Evolutionary conservation across 2,888 invertebrate species (phyloP).

Genomic region (Zaprionus obscuricornis): DNA sequence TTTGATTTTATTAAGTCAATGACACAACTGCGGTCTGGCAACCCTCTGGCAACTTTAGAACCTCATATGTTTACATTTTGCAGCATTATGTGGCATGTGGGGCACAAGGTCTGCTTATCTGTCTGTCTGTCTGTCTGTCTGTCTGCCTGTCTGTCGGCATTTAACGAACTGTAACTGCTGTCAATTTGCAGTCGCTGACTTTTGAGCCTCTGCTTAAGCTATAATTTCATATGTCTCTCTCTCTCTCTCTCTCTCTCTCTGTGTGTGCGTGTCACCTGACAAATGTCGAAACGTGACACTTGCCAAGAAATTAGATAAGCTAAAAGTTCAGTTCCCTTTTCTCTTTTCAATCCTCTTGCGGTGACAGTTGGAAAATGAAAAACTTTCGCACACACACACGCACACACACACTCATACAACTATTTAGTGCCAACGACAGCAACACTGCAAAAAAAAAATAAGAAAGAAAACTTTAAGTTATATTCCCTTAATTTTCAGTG

Average conservation of each 20-base stretch:
- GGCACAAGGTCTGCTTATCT: too few relatives aligned
- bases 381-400: background rate
- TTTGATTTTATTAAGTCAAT: constrained; percentile 80
- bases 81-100: too few relatives aligned
- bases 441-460: too few relatives aligned
- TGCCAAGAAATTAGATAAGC: constrained; percentile 79
- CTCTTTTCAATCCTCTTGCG: too few relatives aligned
- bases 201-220: constrained; percentile 65
- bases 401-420: background rate
- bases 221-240: constrained; percentile 50
- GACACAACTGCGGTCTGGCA: constrained; percentile 75
- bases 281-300: constrained; percentile 78
- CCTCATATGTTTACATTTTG: too few relatives aligned
- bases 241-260: constrained; percentile 8
- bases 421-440: too few relatives aligned
- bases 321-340: constrained; percentile 48
- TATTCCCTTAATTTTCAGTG: too few relatives aligned
- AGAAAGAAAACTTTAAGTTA: too few relatives aligned
- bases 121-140: constrained; percentile 24
- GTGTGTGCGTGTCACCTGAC: constrained; percentile 63
- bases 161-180: constrained; percentile 81
- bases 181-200: constrained; percentile 79
- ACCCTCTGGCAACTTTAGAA: constrained; percentile 27
- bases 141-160: constrained; percentile 52
- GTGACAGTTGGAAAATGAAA: constrained; percentile 25